Percentiles rank a stretch among this genome's conserved stretches.
These are phyloP conservation scores for Dinoponera quadriceps DNA, from an alignment of 1,140 invertebrate genomes.

Conservation along the genomic window DNA sequence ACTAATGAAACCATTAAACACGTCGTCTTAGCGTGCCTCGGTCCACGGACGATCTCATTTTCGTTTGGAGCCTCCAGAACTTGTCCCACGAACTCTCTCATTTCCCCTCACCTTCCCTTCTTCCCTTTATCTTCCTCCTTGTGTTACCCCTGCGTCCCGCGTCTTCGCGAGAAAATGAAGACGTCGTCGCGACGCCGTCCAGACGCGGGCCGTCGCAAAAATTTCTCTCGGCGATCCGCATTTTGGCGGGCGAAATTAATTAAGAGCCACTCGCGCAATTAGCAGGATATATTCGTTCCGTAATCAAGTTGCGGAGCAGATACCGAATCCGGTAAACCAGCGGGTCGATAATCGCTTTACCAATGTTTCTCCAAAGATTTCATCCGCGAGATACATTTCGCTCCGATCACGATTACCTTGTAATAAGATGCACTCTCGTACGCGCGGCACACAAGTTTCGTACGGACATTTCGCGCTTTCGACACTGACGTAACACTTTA, in stretches of 20 bases:
- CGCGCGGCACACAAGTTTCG: background rate
- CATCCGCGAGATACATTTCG: background rate
- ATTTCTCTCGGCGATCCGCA: slow-evolving; percentile 14
- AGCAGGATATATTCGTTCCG: slow-evolving; percentile 8
- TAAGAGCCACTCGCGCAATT: slow-evolving; percentile 21
- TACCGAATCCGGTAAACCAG: background rate
- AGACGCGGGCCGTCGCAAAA: slow-evolving; percentile 10
- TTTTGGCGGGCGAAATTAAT: slow-evolving; percentile 36
- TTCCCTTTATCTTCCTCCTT: slow-evolving; percentile 36
- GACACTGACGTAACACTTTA: background rate
- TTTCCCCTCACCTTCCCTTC: slow-evolving; percentile 16
- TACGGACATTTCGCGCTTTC: background rate
- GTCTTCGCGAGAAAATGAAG: slow-evolving; percentile 57
- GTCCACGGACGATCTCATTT: slow-evolving; percentile 73
- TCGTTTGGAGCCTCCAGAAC: slow-evolving; percentile 61
- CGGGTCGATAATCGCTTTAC: background rate
- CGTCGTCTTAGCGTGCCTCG: slow-evolving; percentile 61
- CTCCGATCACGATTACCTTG: background rate
- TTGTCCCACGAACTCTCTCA: slow-evolving; percentile 25
- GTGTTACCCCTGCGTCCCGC: slow-evolving; percentile 25
- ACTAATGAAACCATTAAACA: slow-evolving; percentile 78
- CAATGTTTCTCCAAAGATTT: background rate
- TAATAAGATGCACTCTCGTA: slow-evolving; percentile 4
- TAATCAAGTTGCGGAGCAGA: slow-evolving; percentile 5
- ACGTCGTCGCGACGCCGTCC: background rate